Evolutionary conservation across 2,113 vertebrate genomes (phyloP).

Genomic region (Nothoprocta perdicaria): DNA sequence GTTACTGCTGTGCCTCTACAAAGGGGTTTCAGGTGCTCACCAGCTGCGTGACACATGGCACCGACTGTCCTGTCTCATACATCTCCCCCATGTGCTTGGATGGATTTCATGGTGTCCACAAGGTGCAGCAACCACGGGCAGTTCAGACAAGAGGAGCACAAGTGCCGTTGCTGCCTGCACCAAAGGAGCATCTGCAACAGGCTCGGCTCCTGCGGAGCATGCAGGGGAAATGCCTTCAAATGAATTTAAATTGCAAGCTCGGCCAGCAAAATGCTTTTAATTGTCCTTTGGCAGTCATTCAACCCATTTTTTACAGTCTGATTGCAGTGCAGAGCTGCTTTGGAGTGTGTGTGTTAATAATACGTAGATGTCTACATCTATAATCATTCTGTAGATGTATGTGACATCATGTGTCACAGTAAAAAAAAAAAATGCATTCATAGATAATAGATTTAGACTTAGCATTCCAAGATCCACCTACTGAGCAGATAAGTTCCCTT

Average conservation of each 20-base stretch:
- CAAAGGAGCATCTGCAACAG: constrained; percentile 6
- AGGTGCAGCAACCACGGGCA: background rate
- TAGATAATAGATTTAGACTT: background rate
- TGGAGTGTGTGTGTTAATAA: background rate
- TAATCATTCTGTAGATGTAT: background rate
- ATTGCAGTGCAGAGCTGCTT: background rate
- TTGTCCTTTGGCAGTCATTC: constrained; percentile 30
- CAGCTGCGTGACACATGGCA: background rate
- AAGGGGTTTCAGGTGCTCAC: background rate
- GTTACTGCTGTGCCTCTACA: background rate
- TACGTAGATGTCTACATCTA: background rate
- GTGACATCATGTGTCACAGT: background rate
- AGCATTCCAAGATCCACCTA: background rate
- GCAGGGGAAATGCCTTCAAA: constrained; percentile 18
- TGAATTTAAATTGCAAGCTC: constrained; percentile 28
- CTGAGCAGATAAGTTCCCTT: background rate
- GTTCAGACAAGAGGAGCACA: background rate
- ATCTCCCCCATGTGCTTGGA: background rate
- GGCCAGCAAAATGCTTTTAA: constrained; percentile 55
- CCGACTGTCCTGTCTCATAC: background rate
- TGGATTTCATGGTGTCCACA: background rate
- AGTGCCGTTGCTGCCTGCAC: background rate
- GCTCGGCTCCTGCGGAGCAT: constrained; percentile 6
- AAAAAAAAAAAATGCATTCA: background rate
- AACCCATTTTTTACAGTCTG: background rate